Evolutionary conservation across 2,888 invertebrate species (phyloP), one percentile per base, ranked within the genome.

Genomic region (Melinopterus prodromus): DNA sequence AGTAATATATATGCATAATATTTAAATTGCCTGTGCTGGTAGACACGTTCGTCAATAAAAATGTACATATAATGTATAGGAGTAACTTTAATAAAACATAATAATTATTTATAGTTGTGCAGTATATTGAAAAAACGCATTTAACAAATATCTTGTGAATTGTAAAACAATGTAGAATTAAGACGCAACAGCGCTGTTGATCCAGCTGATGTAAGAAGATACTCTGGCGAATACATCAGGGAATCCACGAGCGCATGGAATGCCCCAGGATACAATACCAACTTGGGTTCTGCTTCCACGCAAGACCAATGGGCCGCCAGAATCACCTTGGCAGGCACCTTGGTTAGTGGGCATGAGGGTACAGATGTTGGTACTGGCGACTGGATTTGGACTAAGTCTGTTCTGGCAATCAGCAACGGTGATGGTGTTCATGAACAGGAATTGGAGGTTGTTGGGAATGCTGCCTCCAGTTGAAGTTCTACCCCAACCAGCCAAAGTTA

Each of bases 291-390:
- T 85, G 0, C 85, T 86, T 76, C 76, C 70, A 36, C 38, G 70
- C 79, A 89, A 90, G 9, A 90, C 89, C 14, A 92, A 85, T 0
- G 92, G 92, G 4, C 91, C 91, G 0, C 92, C 92, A 15, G 91
- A 91, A 82, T 92, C 92, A 81, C 91, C 91, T 90, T 91, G 87
- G 1, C 86, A 88, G 80, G 93, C 92, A 0, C 93, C 93, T 88
- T 93, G 91, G 0, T 93, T 93, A 72, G 86, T 85, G 84, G 89
- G 90, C 69, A 92, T 92, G 15, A 92, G 87, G 0, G 93, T 92
- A 84, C 93, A 93, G 83, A 93, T 91, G 86, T 93, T 91, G 0
- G 89, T 87, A 5, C 89, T 89, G 82, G 87, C 90, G 0, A 93
- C 90, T 0, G 90, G 90, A 80, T 36, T 77, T n/a, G 75, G 26